These are phyloP conservation scores for Wasmannia auropunctata DNA, from an alignment of 1,140 invertebrate species.

Conservation along the genomic window DNA sequence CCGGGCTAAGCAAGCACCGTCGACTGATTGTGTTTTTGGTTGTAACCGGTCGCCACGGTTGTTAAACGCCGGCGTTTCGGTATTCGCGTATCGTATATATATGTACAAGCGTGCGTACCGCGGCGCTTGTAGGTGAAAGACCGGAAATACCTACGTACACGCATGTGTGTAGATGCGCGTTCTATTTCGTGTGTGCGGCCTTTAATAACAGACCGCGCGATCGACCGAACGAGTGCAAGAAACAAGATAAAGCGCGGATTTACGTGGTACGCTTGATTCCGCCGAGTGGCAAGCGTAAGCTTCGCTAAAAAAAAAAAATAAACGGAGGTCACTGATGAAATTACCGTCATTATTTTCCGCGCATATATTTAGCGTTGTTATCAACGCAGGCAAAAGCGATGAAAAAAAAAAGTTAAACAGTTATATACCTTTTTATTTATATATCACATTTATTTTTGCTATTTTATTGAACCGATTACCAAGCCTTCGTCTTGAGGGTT, in stretches of 20 bases:
- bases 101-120: too few species aligned
- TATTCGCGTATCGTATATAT: background rate
- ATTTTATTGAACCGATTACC: background rate
- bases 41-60: slow-evolving; percentile 72
- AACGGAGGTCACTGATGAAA: slow-evolving; percentile 30
- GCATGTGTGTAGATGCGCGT: background rate
- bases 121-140: background rate
- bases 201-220: slow-evolving; percentile 58
- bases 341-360: background rate
- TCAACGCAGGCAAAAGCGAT: background rate
- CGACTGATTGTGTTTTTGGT: slow-evolving; percentile 76
- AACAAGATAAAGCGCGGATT: slow-evolving; percentile 38
- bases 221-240: slow-evolving; percentile 39
- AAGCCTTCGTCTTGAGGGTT: background rate
- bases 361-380: background rate
- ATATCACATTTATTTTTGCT: background rate
- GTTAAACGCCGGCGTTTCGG: slow-evolving; percentile 63
- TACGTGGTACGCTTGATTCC: background rate
- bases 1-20: slow-evolving; percentile 59
- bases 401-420: background rate
- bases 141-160: background rate
- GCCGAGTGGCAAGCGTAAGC: background rate
- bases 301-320: slow-evolving; percentile 13
- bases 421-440: background rate
- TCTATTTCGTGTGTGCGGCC: background rate